phyloP scores from a whole-genome alignment of 2,888 invertebrate species.

The Spicauda simplicius region DNA sequence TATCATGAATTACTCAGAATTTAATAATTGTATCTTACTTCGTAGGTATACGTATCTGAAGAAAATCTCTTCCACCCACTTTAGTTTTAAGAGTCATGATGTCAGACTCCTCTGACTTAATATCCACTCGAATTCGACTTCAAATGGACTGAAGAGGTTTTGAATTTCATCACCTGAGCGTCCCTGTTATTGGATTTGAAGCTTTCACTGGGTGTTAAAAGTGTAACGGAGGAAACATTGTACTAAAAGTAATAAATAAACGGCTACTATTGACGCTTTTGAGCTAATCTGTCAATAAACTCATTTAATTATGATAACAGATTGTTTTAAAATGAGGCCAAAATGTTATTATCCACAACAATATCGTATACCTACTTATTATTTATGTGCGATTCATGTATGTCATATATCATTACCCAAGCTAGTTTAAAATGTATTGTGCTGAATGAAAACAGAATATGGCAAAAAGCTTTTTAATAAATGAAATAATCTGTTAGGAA shows the following conservation, averaged over 20 bases:
- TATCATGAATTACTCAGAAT: neutral
- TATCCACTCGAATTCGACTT: slow-evolving; percentile 56
- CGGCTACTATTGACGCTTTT: too few relatives aligned
- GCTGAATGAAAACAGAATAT: too few relatives aligned
- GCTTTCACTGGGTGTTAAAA: slow-evolving; percentile 44
- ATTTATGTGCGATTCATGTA: too few relatives aligned
- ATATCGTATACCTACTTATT: too few relatives aligned
- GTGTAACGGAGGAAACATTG: neutral
- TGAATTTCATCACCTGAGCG: slow-evolving; percentile 59
- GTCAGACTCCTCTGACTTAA: slow-evolving; percentile 44
- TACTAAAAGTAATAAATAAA: neutral
- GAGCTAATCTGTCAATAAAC: too few relatives aligned
- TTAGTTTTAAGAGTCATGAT: slow-evolving; percentile 38
- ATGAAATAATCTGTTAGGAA: too few relatives aligned
- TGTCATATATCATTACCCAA: too few relatives aligned
- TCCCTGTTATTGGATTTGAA: slow-evolving; percentile 62
- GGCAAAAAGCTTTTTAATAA: too few relatives aligned
- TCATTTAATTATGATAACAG: too few relatives aligned
- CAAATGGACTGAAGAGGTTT: slow-evolving; percentile 63
- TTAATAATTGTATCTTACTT: neutral
- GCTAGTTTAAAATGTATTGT: too few relatives aligned
- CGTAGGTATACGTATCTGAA: neutral
- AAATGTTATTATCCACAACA: too few relatives aligned
- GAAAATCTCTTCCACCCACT: slow-evolving; percentile 35
- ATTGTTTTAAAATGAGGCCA: too few relatives aligned